A percentile compares a stretch with the other conserved stretches of the same genome.
These are phyloP conservation scores for Prosapia bicincta DNA, from an alignment of 2,888 invertebrate genomes.

Conservation along the genomic window DNA sequence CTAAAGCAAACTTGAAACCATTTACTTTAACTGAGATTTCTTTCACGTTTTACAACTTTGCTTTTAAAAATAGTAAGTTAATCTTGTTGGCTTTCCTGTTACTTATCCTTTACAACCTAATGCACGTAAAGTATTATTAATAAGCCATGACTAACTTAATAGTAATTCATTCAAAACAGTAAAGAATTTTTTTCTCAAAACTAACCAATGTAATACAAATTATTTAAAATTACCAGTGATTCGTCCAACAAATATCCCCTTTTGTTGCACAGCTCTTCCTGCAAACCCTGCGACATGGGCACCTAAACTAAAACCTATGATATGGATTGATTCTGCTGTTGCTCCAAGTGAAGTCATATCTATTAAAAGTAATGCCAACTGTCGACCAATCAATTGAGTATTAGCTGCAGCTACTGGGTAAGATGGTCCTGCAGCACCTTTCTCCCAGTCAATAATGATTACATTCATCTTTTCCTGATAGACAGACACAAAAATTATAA, in stretches of 20 bases:
- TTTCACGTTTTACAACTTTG: too few species aligned
- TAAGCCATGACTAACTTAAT: too few species aligned
- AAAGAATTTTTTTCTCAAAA: too few species aligned
- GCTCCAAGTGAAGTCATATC: conserved; percentile 50
- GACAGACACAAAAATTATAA: too few species aligned
- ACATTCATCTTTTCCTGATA: conserved; percentile 54
- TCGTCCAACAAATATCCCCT: conserved; percentile 50
- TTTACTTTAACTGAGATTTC: too few species aligned
- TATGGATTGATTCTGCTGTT: conserved; percentile 49
- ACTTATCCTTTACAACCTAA: too few species aligned
- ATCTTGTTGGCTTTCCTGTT: too few species aligned
- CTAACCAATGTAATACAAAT: not conserved
- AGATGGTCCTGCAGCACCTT: conserved; percentile 54
- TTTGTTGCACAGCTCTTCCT: conserved; percentile 51
- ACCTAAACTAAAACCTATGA: conserved; percentile 58
- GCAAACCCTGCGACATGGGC: conserved; percentile 60
- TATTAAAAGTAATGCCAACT: conserved; percentile 53
- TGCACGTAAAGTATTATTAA: too few species aligned
- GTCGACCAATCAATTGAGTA: conserved; percentile 56
- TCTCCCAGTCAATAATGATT: conserved; percentile 55
- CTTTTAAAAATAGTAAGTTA: too few species aligned
- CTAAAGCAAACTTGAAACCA: too few species aligned
- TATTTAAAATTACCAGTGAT: conserved; percentile 51
- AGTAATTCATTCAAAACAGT: too few species aligned
- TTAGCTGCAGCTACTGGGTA: conserved; percentile 57